Conservation (phyloP, 2,113 vertebrate genomes). For the Pedetes capensis region DNA sequence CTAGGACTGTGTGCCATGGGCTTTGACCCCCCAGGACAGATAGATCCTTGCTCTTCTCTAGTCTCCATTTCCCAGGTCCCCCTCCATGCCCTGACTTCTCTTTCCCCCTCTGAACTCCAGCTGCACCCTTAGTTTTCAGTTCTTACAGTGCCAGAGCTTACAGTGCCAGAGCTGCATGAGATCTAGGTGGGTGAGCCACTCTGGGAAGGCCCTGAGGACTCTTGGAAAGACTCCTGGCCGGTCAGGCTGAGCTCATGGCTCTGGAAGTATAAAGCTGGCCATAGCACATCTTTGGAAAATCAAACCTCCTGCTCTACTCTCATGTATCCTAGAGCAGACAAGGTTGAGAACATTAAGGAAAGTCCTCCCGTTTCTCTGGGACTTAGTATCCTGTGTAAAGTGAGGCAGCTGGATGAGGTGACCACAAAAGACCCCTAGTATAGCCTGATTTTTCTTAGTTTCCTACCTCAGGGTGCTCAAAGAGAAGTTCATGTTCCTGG, state of each 20-base stretch:
- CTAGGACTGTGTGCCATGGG: neutral
- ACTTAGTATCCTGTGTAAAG: neutral
- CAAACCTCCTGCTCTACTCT: neutral
- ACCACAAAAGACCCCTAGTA: neutral
- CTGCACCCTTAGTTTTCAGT: neutral
- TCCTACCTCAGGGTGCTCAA: neutral
- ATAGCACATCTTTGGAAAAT: neutral
- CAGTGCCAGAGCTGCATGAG: too few relatives aligned
- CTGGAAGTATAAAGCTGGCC: neutral
- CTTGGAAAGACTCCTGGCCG: neutral
- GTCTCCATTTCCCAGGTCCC: neutral
- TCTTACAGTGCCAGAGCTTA: neutral
- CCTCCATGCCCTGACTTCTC: neutral
- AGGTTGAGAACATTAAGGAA: neutral
- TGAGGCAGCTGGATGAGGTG: neutral
- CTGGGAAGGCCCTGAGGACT: neutral
- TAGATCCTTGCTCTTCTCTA: neutral
- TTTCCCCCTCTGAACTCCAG: neutral
- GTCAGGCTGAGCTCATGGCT: neutral
- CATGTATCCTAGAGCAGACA: neutral
- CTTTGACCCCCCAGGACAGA: neutral
- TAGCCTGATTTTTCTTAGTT: neutral
- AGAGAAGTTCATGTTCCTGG: neutral
- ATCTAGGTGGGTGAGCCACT: neutral
- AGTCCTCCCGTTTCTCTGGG: neutral